Evolutionary conservation across 2,888 invertebrate species (phyloP), one percentile per base, ranked within the genome.

Genomic region (Rhabditophanes sp.): DNA sequence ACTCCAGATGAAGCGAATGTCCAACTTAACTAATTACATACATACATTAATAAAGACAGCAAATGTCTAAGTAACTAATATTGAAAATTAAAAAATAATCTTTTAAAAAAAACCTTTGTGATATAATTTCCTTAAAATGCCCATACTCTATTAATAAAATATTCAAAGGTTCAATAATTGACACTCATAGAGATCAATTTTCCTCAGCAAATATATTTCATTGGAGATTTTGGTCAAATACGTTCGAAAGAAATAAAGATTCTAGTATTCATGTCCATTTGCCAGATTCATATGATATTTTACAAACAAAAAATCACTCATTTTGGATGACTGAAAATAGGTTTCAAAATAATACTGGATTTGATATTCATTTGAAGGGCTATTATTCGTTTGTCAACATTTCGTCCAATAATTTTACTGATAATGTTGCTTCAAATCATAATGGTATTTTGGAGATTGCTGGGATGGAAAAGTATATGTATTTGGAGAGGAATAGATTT

Each of bases 191-290:
- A 58, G 87, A 96, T 67, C 75, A 93, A 52, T 76, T 87, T 49
- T 80, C 84, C 43, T 87, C 90, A 0, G 93, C 93, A 61, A 96
- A 96, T 69, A 73, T 96, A 1, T 96, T 87, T 72, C 85, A 90
- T 65, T 96, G 93, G 75, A 74, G 81, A 17, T 35, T 65, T 9
- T 65, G 60, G 61, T 61, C 61, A 9, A 59, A 57, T 32, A 61
- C 61, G 1, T 75, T 96, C 42, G 81, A 82, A 63, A 74, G 80
- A 45, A 93, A 90, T 60, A 72, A 73, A 39, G 75, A 75, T 17
- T 83, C 84, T 8, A 93, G 93, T 1, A 78, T 96, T 47, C 78
- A 82, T 56, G 74, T 93, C 3, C 75, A 78, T 8, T 68, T 96
- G 22, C 96, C 96, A 16, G 64, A 64, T 35, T 50, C 56, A 0